phyloP scores from a whole-genome alignment of 2,113 vertebrate genomes.

The Aplodontia rufa region DNA sequence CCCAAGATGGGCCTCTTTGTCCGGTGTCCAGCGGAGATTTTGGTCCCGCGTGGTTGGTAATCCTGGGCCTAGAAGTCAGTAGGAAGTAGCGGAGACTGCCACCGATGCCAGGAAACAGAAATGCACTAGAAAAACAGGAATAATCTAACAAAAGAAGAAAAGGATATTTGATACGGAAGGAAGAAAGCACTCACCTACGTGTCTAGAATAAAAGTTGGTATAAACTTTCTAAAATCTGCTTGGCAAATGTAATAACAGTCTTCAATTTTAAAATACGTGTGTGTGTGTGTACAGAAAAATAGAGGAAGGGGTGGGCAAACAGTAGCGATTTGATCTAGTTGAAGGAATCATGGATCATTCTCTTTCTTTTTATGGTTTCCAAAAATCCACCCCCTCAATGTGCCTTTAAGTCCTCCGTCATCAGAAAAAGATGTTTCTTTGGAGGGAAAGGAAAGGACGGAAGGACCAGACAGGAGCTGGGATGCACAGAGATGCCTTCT shows the following conservation, averaged over 20 bases:
- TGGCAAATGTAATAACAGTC: too few relatives aligned
- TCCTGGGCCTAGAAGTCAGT: slow-evolving; percentile 32
- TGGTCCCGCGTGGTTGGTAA: slow-evolving; percentile 20
- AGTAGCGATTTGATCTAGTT: neutral
- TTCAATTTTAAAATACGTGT: too few relatives aligned
- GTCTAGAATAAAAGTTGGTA: neutral
- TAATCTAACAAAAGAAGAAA: neutral
- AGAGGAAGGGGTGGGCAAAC: neutral
- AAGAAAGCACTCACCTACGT: neutral
- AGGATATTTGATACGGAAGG: neutral
- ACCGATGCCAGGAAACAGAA: neutral
- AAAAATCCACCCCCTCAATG: neutral
- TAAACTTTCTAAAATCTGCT: neutral
- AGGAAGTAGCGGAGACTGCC: neutral
- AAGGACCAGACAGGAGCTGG: neutral
- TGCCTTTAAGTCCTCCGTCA: neutral
- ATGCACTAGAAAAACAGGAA: neutral
- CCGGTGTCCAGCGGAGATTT: slow-evolving; percentile 1
- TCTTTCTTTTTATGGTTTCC: neutral
- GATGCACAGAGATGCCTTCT: neutral
- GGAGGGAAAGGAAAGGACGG: neutral
- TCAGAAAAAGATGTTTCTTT: neutral
- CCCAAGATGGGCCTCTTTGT: neutral
- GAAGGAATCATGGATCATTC: neutral
- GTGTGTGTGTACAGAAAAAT: neutral